Evolutionary conservation across 2,888 invertebrate genomes (phyloP).

Genomic region (Drosophila maculinotata): DNA sequence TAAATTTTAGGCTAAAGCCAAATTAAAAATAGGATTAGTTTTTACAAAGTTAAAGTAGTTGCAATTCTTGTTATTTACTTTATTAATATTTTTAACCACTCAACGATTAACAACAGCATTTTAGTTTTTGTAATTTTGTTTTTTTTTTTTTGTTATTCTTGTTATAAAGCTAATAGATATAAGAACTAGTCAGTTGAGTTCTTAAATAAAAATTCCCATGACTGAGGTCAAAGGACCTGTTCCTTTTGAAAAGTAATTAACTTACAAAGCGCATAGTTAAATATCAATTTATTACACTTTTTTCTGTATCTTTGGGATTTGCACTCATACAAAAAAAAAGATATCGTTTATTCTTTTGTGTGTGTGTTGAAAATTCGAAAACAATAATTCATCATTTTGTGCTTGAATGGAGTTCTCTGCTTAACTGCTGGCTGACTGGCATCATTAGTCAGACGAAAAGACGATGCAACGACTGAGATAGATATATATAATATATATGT

Average conservation of each 20-base stretch:
- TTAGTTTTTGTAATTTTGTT: too few species aligned
- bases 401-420: conserved; percentile 29
- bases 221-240: not conserved
- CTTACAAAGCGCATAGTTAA: conserved; percentile 59
- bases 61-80: too few species aligned
- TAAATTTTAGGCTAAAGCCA: too few species aligned
- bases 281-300: conserved; percentile 63
- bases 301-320: not conserved
- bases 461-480: conserved; percentile 1
- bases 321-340: not conserved
- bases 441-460: too few species aligned
- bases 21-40: too few species aligned
- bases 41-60: too few species aligned
- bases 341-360: conserved; percentile 28
- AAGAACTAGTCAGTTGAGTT: not conserved
- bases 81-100: too few species aligned
- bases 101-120: too few species aligned
- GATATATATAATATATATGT: too few species aligned
- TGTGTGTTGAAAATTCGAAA: conserved; percentile 35
- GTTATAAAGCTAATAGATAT: not conserved
- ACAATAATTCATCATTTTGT: conserved; percentile 68
- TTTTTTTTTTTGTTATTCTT: too few species aligned
- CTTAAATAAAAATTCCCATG: not conserved
- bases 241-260: conserved; percentile 32
- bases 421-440: conserved; percentile 28